Conservation (phyloP, 2,113 vertebrate genomes). For the Microcebus lehilahytsara region DNA sequence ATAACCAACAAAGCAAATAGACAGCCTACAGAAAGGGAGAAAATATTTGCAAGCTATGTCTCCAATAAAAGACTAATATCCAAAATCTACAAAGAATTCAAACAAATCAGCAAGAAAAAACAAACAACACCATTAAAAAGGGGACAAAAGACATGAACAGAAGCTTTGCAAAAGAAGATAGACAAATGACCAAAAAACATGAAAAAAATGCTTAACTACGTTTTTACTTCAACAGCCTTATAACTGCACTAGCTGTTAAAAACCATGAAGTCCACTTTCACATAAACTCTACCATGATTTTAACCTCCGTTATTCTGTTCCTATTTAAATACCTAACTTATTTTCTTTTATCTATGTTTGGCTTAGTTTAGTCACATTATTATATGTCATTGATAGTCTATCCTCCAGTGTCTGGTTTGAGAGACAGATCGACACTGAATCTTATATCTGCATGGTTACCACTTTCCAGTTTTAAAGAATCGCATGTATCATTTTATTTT, state of each 20-base stretch:
- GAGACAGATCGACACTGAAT: neutral
- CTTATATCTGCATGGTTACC: neutral
- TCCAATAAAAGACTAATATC: no score
- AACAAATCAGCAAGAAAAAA: no score
- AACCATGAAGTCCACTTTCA: neutral
- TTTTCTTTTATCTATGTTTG: neutral
- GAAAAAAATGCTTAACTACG: no score
- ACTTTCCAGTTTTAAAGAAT: neutral
- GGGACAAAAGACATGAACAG: no score
- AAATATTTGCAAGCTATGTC: no score
- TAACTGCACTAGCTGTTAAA: neutral
- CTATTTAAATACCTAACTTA: neutral
- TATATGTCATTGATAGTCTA: neutral
- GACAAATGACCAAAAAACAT: no score
- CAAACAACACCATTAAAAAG: no score
- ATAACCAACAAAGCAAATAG: no score
- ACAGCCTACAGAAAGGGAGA: no score
- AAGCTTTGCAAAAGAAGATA: no score
- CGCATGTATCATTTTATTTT: neutral
- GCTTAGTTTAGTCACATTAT: neutral
- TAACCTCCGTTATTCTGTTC: neutral
- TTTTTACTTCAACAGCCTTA: neutral
- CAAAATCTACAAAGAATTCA: no score
- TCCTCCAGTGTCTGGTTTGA: neutral
- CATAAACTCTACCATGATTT: neutral